Percentiles rank a stretch among this genome's conserved stretches.
phyloP scores from a whole-genome alignment of 2,888 invertebrate species.

The Hipparchia sbordonii region DNA sequence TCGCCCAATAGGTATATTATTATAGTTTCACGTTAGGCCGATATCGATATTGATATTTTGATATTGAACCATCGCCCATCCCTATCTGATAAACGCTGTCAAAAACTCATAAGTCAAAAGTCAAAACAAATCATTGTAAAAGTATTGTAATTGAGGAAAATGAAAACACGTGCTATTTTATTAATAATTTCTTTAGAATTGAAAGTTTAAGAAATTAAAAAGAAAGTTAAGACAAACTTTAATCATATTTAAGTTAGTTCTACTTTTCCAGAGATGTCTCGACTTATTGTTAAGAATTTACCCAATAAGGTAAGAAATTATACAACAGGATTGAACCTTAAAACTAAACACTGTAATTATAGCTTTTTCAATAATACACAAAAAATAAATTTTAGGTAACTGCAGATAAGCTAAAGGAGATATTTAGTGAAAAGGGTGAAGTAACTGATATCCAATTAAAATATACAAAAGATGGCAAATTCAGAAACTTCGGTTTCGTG shows the following conservation, averaged over 20 bases:
- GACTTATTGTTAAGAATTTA: slow-evolving; percentile 94
- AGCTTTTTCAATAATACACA: background rate
- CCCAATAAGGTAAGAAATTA: slow-evolving; percentile 88
- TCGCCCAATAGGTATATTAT: no score
- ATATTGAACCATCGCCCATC: no score
- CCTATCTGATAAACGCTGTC: no score
- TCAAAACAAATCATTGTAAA: no score
- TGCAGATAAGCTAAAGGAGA: slow-evolving; percentile 87
- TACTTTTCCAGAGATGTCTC: slow-evolving; percentile 85
- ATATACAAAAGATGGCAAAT: slow-evolving; percentile 94
- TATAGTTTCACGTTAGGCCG: no score
- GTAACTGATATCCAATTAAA: slow-evolving; percentile 97
- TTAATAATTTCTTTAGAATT: no score
- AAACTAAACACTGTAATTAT: background rate
- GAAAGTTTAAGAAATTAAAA: no score
- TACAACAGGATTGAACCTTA: background rate
- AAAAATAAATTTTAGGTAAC: slow-evolving; percentile 85
- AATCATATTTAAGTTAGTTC: background rate
- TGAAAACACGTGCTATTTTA: no score
- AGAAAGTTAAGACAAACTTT: background rate
- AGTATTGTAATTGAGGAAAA: no score
- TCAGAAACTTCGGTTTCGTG: slow-evolving; percentile 96
- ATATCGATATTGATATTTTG: no score
- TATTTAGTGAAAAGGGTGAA: slow-evolving; percentile 91
- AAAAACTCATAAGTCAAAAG: no score